phyloP scores from a whole-genome alignment of 2,888 invertebrate species.

The Drosophila affinis region DNA sequence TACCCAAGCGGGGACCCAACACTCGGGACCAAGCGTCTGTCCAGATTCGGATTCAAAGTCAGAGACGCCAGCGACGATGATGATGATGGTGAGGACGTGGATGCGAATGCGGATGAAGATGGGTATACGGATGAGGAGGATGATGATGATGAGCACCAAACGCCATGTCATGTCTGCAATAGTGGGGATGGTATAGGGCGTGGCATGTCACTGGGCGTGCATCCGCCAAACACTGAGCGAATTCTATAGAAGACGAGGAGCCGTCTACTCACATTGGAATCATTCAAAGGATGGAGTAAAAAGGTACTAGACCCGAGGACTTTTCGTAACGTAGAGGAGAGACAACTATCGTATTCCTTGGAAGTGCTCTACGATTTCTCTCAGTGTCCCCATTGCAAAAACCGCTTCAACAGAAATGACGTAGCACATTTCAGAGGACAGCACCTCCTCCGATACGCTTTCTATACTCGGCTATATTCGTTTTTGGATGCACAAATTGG shows the following conservation, averaged over 20 bases:
- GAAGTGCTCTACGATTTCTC: conserved; percentile 20
- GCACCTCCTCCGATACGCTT: conserved; percentile 23
- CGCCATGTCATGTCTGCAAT: conserved; percentile 45
- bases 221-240: conserved; percentile 27
- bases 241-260: background rate
- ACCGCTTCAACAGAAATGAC: conserved; percentile 53
- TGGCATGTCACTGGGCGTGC: conserved; percentile 28
- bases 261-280: background rate
- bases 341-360: background rate
- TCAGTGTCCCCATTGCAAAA: conserved; percentile 54
- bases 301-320: background rate
- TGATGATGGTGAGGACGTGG: conserved; percentile 15
- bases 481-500: too few species aligned
- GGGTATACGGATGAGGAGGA: conserved; percentile 29
- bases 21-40: conserved; percentile 36
- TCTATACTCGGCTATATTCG: background rate
- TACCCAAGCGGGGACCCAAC: conserved; percentile 17
- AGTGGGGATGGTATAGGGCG: conserved; percentile 27
- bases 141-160: conserved; percentile 17
- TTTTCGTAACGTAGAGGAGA: too few species aligned
- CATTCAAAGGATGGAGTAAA: background rate
- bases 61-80: conserved; percentile 41
- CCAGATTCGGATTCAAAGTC: conserved; percentile 37
- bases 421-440: conserved; percentile 59
- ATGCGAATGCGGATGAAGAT: conserved; percentile 39